A percentile compares a stretch with the other conserved stretches of the same genome.
phyloP scores from a whole-genome alignment of 1,140 invertebrate genomes.

The Mizuhopecten yessoensis region DNA sequence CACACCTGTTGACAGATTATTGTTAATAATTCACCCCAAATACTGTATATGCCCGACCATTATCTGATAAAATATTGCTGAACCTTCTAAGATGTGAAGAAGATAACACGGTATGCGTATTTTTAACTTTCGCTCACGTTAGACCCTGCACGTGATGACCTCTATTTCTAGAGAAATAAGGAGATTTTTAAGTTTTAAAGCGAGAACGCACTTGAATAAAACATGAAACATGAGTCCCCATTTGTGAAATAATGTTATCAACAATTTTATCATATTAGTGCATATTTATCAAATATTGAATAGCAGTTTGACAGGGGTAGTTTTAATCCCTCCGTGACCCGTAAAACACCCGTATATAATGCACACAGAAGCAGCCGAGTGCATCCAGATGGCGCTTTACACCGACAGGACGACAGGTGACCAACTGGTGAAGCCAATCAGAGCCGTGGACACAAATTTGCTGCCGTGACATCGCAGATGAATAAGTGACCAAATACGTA shows the following conservation, averaged over 20 bases:
- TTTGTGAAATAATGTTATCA: neutral
- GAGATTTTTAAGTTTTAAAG: neutral
- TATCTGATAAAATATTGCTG: neutral
- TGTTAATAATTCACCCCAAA: neutral
- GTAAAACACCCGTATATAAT: neutral
- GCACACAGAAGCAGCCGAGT: neutral
- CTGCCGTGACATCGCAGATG: neutral
- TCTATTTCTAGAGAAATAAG: neutral
- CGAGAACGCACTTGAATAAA: neutral
- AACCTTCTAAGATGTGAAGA: no score
- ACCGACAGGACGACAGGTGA: neutral
- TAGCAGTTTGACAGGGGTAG: neutral
- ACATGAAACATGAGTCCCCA: neutral
- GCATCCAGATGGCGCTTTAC: neutral
- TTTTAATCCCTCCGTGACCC: neutral
- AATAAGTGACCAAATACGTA: no score
- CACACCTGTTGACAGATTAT: neutral
- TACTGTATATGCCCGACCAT: neutral
- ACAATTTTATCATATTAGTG: neutral
- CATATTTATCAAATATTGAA: constrained; percentile 12
- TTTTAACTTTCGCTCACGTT: no score
- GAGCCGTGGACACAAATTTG: neutral
- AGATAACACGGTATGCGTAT: neutral
- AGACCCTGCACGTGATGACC: neutral
- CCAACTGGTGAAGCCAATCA: neutral